Evolutionary conservation across 1,140 invertebrate species (phyloP).

Genomic region (Bombus superbus): DNA sequence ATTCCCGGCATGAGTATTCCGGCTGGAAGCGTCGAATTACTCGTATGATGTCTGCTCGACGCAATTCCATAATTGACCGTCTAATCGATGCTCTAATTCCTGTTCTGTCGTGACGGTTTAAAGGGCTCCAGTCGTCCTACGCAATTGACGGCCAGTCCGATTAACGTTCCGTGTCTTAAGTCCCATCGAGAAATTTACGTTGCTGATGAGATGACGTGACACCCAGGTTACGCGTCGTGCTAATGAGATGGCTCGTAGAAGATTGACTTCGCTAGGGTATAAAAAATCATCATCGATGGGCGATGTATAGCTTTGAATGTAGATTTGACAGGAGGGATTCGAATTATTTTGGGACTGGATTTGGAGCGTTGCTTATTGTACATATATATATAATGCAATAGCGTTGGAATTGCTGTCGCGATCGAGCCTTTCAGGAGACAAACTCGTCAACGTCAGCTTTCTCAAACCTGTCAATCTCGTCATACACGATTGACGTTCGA

Average conservation of each 20-base stretch:
- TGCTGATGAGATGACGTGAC: not conserved
- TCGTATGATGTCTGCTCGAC: conserved; percentile 35
- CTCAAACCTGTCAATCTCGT: not conserved
- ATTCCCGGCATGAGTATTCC: conserved; percentile 34
- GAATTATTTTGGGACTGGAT: not conserved
- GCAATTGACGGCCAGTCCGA: not conserved
- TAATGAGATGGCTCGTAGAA: not conserved
- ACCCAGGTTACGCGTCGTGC: no score
- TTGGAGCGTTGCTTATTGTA: no score
- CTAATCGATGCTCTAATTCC: conserved; percentile 50
- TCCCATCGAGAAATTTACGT: not conserved
- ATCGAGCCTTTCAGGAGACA: not conserved
- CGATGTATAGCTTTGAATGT: no score
- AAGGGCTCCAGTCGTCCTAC: not conserved
- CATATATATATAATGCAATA: no score
- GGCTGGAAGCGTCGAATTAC: conserved; percentile 47
- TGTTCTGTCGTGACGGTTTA: conserved; percentile 28
- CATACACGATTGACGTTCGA: no score
- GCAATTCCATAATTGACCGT: conserved; percentile 49
- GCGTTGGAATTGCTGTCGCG: no score
- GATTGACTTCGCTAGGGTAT: not conserved
- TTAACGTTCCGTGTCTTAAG: conserved; percentile 33
- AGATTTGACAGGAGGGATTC: not conserved
- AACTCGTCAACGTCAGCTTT: not conserved
- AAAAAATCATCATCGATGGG: not conserved